Conservation (phyloP, 1,140 invertebrate species). For the Phocides pigmalion region DNA sequence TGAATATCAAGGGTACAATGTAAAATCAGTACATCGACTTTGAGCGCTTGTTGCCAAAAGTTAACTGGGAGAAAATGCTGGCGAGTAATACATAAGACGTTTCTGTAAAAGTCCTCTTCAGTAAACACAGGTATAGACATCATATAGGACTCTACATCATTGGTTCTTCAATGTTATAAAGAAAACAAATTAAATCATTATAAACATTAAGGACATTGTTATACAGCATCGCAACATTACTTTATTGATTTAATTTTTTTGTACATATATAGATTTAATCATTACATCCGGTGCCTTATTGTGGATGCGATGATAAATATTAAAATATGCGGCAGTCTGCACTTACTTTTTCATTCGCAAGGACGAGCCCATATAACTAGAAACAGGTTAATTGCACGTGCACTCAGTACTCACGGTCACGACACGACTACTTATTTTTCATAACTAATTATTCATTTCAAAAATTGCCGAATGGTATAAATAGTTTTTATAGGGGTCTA, state of each 20-base stretch:
- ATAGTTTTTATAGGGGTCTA: too few species aligned
- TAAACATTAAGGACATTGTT: neutral
- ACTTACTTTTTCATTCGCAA: conserved; percentile 22
- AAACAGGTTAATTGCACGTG: conserved; percentile 35
- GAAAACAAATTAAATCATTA: neutral
- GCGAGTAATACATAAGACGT: too few species aligned
- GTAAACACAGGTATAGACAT: too few species aligned
- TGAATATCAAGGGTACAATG: too few species aligned
- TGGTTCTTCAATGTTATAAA: too few species aligned
- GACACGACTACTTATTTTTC: conserved; percentile 6
- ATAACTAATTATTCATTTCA: too few species aligned
- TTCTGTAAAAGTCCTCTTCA: too few species aligned
- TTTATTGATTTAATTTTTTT: neutral
- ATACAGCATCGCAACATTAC: neutral
- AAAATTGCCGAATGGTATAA: too few species aligned
- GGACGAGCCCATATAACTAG: conserved; percentile 27
- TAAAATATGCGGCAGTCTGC: conserved; percentile 16
- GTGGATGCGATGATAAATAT: conserved; percentile 2
- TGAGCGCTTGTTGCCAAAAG: too few species aligned
- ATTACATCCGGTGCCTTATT: neutral
- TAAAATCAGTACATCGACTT: too few species aligned
- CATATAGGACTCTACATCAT: too few species aligned
- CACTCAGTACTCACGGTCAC: conserved; percentile 7
- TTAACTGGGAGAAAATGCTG: too few species aligned
- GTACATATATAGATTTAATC: neutral